Base-by-base conservation (phyloP, 2,888 invertebrate species). In the Physocephala rufipes region DNA sequence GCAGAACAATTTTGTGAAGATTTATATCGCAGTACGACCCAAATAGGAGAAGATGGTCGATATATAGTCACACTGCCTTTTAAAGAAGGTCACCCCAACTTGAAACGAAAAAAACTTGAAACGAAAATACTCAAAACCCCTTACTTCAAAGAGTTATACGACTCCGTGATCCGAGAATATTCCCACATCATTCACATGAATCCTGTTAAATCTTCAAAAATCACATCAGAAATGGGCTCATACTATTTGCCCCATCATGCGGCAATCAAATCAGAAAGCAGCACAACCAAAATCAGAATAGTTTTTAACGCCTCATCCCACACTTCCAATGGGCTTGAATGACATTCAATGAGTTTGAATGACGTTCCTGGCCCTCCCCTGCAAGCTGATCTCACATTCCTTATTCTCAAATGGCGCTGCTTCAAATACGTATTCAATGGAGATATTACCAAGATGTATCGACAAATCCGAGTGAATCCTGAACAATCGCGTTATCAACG, bases 401-500 rank as follows among this genome's bases (percentile, higher is more conserved):
- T 76, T 0, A 1, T 47, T 19, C 45, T 62, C 21, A 36, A 19
- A 36, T 62, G 62, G 62, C 62, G 62, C 21, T 15, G 36, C 2
- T 62, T 71, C n/a, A 30, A 64, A 19, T 76, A 67, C 16, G 75
- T 74, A 0, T 74, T 76, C 43, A 75, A 74, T 16, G 74, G 74
- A 1, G 76, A 78, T 30, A 70, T 76, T 2, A 43, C 74, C 26
- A 76, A 77, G 16, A 75, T 76, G 73, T 76, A 74, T n/a, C 71
- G 75, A 1, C 75, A 76, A 28, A 71, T 77, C 3, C 61, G 64
- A 24, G 58, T 76, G 1, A 59, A 73, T 3, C 70, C 69, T 1
- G 28, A 55, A 4, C 71, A 77, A 26, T 55, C 47, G 4, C 43
- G 66, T 16, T 76, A 69, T 53, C 75, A 76, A 30, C 43, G 74